A percentile compares a stretch with the other conserved stretches of the same genome.
These are phyloP conservation scores for Hippocampus guttulatus DNA, from an alignment of 2,113 vertebrate genomes.

Conservation along the genomic window DNA sequence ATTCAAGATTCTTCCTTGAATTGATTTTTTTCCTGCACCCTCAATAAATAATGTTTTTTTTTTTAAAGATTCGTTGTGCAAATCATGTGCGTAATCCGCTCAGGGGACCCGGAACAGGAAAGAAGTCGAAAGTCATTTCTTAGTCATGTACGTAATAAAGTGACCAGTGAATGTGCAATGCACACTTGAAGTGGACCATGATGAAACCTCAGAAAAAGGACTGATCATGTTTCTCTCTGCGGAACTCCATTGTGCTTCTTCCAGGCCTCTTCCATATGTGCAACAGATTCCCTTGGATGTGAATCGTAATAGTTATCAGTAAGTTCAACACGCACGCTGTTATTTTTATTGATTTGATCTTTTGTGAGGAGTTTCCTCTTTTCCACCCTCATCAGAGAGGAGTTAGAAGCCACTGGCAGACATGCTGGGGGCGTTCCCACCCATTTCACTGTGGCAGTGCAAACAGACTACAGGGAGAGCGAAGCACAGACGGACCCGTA, in stretches of 20 bases:
- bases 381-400: constrained; percentile 35
- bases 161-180: not conserved
- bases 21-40: too few relatives aligned
- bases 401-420: not conserved
- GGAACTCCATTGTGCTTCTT: constrained; percentile 28
- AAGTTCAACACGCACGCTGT: not conserved
- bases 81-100: too few relatives aligned
- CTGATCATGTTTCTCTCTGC: not conserved
- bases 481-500: constrained; percentile 92
- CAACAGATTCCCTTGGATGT: constrained; percentile 56
- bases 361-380: not conserved
- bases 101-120: too few relatives aligned
- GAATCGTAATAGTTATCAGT: not conserved
- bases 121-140: too few relatives aligned
- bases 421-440: constrained; percentile 7
- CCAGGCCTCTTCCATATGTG: constrained; percentile 73
- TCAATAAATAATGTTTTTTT: too few relatives aligned
- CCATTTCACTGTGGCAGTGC: constrained; percentile 76
- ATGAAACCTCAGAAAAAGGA: not conserved
- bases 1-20: too few relatives aligned
- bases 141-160: not conserved
- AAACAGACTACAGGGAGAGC: constrained; percentile 92
- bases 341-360: not conserved
- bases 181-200: too few relatives aligned
- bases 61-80: too few relatives aligned